Evolutionary conservation across 2,888 invertebrate species (phyloP).

Genomic region (Polydrusus cervinus): DNA sequence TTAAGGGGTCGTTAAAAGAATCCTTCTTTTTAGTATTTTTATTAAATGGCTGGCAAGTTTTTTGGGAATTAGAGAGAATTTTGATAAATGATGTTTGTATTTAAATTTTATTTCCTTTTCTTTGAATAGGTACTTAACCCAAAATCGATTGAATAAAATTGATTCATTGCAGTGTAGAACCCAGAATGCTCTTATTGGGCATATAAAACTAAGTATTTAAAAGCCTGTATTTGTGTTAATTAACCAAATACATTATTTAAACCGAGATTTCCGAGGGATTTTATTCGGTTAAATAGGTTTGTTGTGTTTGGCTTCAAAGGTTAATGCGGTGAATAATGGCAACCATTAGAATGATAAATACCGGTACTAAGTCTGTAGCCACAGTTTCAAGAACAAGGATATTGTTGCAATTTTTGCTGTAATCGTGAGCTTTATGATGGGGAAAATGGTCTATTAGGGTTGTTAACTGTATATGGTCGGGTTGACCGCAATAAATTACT

Average conservation of each 20-base stretch:
- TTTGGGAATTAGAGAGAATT: no score
- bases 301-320: conserved; percentile 36
- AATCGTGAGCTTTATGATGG: conserved; percentile 21
- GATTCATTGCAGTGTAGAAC: no score
- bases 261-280: conserved; percentile 25
- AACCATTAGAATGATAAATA: conserved; percentile 29
- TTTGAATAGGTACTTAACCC: no score
- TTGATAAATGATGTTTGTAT: no score
- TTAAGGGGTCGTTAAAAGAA: no score
- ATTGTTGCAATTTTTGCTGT: conserved; percentile 14
- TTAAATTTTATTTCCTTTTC: no score
- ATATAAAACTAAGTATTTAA: background rate
- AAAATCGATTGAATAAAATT: no score
- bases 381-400: conserved; percentile 27
- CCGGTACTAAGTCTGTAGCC: conserved; percentile 24
- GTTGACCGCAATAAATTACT: background rate
- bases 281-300: conserved; percentile 43
- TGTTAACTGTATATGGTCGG: background rate
- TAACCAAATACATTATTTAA: conserved; percentile 19
- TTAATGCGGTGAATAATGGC: conserved; percentile 41
- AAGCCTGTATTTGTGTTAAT: background rate
- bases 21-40: no score
- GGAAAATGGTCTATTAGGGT: conserved; percentile 8
- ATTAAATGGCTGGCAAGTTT: no score
- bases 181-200: background rate